Evolutionary conservation across 2,888 invertebrate genomes (phyloP), one percentile per base, ranked within the genome.

Genomic region (Oasisia sp.): DNA sequence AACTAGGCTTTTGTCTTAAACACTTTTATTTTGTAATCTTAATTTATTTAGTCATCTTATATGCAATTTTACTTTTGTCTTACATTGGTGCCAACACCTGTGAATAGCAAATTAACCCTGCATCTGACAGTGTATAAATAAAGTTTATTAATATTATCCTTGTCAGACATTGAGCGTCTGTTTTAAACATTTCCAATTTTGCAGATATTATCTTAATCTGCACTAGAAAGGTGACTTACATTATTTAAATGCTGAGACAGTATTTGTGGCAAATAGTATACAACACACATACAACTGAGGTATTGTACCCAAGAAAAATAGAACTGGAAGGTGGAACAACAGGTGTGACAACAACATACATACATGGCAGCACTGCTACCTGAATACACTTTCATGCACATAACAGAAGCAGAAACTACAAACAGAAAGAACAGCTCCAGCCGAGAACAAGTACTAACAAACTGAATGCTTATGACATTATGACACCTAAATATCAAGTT

Each of bases 401-500:
- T 14, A 12, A 58, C 38, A 56, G 32, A 56, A 91, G 58, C 91
- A 58, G 27, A 91, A 89, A 91, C 38, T 38, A 91, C 38, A 32
- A 91, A 91, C 74, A 32, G 27, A 91, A 45, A 19, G 32, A 38
- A 7, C 27, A 74, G 27, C 14, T 27, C 19, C 56, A 56, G 56
- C 14, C 14, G 8, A 56, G 56, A 56, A 56, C 56, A 56, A 56
- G 11, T 19, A 74, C 74, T 74, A 74, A 74, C n/a, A 74, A 74
- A 74, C 74, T 74, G 19, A 19, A 74, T 50, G 1, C 14, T 12
- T 50, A 50, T 19, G 19, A 74, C n/a, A 74, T 19, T 74, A 74
- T 74, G 27, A 74, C 14, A 74, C 27, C 74, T 1, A 74, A 27
- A 74, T 27, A 74, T 74, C 74, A 27, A 74, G 7, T 19, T 74